Percentiles rank a stretch among this genome's conserved stretches.
Evolutionary conservation across 64 coral and sea anemone species (phyloP).

Genomic region (Dendronephthya gigantea): DNA sequence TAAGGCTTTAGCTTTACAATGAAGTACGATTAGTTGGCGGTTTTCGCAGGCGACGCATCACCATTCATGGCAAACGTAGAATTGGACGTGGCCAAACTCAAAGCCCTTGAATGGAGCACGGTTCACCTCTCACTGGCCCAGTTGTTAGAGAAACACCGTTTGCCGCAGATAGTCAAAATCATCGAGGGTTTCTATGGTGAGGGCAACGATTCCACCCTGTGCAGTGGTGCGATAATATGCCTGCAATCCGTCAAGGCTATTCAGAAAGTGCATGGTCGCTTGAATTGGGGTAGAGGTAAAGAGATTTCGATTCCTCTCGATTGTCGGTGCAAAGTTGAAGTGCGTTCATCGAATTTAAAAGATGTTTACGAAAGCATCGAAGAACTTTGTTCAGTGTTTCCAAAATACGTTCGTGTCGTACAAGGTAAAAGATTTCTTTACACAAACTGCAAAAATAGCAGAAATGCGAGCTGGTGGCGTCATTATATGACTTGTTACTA

Average conservation of each 20-base stretch:
- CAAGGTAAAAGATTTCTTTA: background rate
- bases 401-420: constrained; percentile 11
- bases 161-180: constrained; percentile 33
- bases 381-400: background rate
- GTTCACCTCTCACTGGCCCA: background rate
- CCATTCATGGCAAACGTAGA: too few species aligned
- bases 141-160: background rate
- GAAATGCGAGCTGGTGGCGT: too few species aligned
- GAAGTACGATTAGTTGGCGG: too few species aligned
- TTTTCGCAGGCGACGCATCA: too few species aligned
- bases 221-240: constrained; percentile 14
- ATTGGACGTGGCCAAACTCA: background rate
- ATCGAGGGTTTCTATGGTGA: constrained; percentile 27
- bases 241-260: constrained; percentile 17
- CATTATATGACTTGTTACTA: too few species aligned
- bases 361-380: background rate
- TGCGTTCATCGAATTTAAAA: constrained; percentile 14
- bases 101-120: background rate
- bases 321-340: constrained; percentile 35
- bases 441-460: too few species aligned
- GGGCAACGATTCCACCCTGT: background rate
- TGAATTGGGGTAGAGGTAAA: background rate
- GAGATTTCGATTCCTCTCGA: constrained; percentile 31
- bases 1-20: too few species aligned
- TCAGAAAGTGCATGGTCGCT: constrained; percentile 17